Base-by-base conservation (phyloP, 1,140 invertebrate species). In the Gryon sp. region DNA sequence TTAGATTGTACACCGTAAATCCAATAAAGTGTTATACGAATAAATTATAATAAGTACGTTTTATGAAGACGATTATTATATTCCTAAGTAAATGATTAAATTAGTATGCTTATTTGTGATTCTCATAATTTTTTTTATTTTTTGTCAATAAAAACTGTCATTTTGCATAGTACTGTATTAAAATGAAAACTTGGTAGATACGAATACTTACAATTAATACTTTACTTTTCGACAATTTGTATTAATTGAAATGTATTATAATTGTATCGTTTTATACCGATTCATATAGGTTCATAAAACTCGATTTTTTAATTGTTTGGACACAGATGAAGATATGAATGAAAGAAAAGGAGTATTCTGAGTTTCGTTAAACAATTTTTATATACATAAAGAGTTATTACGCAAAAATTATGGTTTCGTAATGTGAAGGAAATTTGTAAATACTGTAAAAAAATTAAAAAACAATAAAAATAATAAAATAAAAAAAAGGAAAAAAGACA, bases 41-140 rank as follows among this genome's bases (percentile, higher is more conserved):
- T 36, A n/a, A n/a, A n/a, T n/a, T n/a, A n/a, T n/a, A n/a, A n/a
- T 32, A 19, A 38, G 19, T 34, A 55, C 34, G 12, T 55, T 40
- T 55, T 50, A 41, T 38, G 34, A 32, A n/a, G 43, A 36, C 43
- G 26, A 19, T 38, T 60, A 45, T 46, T 19, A 26, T 30, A 59
- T 41, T 41, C 32, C 46, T 59, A n/a, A 41, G 26, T 76, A 79
- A 45, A 76, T 68, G 80, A 80, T 41, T 78, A n/a, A 76, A 26
- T 59, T 59, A 55, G 66, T 18, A 62, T 66, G 57, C 45, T 24
- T 41, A 66, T 68, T 46, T 43, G 38, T 4, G 26, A 41, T 16
- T 65, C 28, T n/a, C n/a, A n/a, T n/a, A n/a, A n/a, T n/a, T n/a
- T n/a, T n/a, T n/a, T n/a, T n/a, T n/a, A n/a, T n/a, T n/a, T n/a